A percentile compares a stretch with the other conserved stretches of the same genome.
Conservation (phyloP, 2,888 invertebrate species). For the Amaurobius ferox region DNA sequence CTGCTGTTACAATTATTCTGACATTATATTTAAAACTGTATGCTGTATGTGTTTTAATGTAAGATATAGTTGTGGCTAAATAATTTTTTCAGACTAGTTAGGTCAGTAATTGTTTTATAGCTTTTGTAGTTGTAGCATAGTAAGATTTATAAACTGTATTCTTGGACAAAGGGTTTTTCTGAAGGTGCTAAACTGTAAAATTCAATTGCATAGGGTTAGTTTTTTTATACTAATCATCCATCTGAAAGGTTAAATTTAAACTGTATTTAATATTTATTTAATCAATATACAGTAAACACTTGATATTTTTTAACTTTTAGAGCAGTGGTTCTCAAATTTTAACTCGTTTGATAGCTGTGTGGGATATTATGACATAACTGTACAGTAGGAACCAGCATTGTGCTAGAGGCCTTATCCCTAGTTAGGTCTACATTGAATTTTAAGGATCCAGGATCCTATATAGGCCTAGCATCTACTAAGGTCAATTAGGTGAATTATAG, state of each 20-base stretch:
- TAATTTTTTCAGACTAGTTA: conserved; percentile 36
- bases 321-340: too few species aligned
- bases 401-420: too few species aligned
- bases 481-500: too few species aligned
- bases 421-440: too few species aligned
- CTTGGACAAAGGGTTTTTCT: conserved; percentile 44
- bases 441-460: too few species aligned
- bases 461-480: too few species aligned
- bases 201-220: conserved; percentile 37
- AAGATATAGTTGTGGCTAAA: conserved; percentile 31
- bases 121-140: conserved; percentile 54
- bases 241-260: neutral
- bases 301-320: too few species aligned
- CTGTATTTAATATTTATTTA: neutral
- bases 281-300: too few species aligned
- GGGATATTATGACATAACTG: too few species aligned
- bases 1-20: conserved; percentile 42
- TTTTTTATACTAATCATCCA: conserved; percentile 13
- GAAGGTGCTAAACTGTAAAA: conserved; percentile 65
- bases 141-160: conserved; percentile 47
- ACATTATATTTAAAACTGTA: conserved; percentile 40
- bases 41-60: conserved; percentile 57
- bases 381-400: too few species aligned
- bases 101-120: conserved; percentile 51
- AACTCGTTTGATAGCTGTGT: too few species aligned